Evolutionary conservation across 2,113 vertebrate species (phyloP).

Genomic region (Corydoras maculifer): DNA sequence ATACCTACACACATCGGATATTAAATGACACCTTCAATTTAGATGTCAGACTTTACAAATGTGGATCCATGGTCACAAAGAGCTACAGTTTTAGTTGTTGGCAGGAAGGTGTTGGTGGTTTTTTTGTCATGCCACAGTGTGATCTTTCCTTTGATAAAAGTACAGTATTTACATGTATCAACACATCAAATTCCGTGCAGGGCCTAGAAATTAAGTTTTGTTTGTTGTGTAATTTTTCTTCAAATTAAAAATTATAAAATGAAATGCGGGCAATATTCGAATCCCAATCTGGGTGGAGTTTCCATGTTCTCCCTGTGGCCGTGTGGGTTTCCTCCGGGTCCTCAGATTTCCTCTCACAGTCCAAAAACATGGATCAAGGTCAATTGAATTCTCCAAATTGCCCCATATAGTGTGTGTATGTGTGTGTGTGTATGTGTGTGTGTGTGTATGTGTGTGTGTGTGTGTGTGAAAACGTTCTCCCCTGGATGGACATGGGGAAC

Average conservation of each 20-base stretch:
- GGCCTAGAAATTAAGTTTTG: conserved; percentile 30
- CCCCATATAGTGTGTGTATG: no score
- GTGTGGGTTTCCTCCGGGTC: no score
- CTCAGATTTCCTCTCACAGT: no score
- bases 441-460: no score
- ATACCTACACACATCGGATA: not conserved
- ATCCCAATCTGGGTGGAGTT: no score
- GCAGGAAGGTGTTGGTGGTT: conserved; percentile 3
- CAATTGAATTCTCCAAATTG: no score
- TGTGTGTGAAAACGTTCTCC: no score
- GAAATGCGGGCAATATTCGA: no score
- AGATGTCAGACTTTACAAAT: not conserved
- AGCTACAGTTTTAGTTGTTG: conserved; percentile 20
- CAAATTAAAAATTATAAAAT: not conserved
- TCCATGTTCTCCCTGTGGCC: no score
- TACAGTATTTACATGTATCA: conserved; percentile 49
- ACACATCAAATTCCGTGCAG: not conserved
- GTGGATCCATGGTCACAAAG: conserved; percentile 7
- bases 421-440: no score
- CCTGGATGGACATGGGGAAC: no score
- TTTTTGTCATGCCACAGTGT: conserved; percentile 8
- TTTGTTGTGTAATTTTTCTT: not conserved
- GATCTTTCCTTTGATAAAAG: conserved; percentile 33
- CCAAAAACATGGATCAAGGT: no score
- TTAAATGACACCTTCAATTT: not conserved